These are phyloP conservation scores for Botia almorhae DNA, from an alignment of 2,797 vertebrate species.

Conservation along the genomic window DNA sequence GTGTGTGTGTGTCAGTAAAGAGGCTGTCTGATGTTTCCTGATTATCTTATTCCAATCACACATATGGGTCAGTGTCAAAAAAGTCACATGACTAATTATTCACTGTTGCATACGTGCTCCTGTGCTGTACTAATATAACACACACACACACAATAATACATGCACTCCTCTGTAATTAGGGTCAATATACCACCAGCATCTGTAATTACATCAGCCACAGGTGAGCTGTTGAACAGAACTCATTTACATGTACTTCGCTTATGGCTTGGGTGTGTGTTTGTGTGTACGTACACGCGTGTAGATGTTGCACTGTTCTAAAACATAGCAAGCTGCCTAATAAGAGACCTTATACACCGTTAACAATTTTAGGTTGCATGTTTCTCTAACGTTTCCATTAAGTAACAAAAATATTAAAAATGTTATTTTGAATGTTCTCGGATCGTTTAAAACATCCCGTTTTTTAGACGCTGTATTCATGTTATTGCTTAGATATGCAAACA, in stretches of 20 bases:
- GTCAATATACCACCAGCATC: slow-evolving; percentile 42
- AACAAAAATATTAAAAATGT: too few species aligned
- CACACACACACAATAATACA: slow-evolving; percentile 33
- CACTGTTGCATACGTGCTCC: slow-evolving; percentile 12
- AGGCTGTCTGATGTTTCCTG: slow-evolving; percentile 35
- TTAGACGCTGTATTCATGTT: too few species aligned
- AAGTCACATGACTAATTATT: slow-evolving; percentile 49
- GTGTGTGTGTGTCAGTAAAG: slow-evolving; percentile 33
- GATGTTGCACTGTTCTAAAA: neutral
- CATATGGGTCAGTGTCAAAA: slow-evolving; percentile 44
- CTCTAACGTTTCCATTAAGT: too few species aligned
- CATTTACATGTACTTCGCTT: neutral
- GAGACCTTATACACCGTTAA: neutral
- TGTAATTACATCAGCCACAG: slow-evolving; percentile 60
- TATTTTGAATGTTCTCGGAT: too few species aligned
- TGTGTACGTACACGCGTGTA: neutral
- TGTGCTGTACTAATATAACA: slow-evolving; percentile 2
- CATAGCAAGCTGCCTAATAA: neutral
- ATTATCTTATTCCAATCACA: slow-evolving; percentile 32
- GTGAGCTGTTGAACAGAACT: slow-evolving; percentile 40
- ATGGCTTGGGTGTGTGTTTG: neutral
- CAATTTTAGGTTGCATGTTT: too few species aligned
- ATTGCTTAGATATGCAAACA: too few species aligned
- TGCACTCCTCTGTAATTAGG: slow-evolving; percentile 50
- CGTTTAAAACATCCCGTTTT: too few species aligned